Percentiles rank a stretch among this genome's conserved stretches.
These are phyloP conservation scores for Tupaia chinensis DNA, from an alignment of 2,113 vertebrate species.

Conservation along the genomic window DNA sequence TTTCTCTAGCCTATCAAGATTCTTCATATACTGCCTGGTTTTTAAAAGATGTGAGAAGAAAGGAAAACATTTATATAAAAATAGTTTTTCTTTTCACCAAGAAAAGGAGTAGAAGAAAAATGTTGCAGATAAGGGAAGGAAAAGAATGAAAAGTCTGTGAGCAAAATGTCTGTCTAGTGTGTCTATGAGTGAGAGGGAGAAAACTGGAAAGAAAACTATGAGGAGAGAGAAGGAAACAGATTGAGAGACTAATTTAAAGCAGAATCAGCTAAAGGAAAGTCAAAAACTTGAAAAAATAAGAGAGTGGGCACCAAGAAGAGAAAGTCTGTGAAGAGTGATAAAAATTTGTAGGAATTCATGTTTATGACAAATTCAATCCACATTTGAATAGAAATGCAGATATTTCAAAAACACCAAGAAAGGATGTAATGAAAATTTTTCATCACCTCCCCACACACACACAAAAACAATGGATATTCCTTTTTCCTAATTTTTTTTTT, in stretches of 20 bases:
- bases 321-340: constrained; percentile 1
- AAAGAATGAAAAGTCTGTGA: constrained; percentile 1
- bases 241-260: constrained; percentile 43
- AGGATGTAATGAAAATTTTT: background rate
- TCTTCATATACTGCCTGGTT: background rate
- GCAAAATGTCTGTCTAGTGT: background rate
- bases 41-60: background rate
- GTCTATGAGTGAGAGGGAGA: background rate
- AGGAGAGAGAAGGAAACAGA: constrained; percentile 43
- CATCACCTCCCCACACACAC: background rate
- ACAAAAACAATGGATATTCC: background rate
- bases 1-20: background rate
- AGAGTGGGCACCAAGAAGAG: background rate
- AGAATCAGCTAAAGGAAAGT: constrained; percentile 38
- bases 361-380: constrained; percentile 17
- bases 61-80: constrained; percentile 31
- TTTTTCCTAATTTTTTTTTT: background rate
- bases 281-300: constrained; percentile 34
- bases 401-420: background rate
- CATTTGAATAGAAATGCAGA: constrained; percentile 1
- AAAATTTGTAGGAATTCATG: background rate
- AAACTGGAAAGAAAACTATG: background rate
- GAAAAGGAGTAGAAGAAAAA: background rate
- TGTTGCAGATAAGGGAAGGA: background rate
- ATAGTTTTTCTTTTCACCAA: background rate